These are phyloP conservation scores for Sarcophaga subvicina DNA, from an alignment of 2,888 invertebrate genomes.

Conservation along the genomic window DNA sequence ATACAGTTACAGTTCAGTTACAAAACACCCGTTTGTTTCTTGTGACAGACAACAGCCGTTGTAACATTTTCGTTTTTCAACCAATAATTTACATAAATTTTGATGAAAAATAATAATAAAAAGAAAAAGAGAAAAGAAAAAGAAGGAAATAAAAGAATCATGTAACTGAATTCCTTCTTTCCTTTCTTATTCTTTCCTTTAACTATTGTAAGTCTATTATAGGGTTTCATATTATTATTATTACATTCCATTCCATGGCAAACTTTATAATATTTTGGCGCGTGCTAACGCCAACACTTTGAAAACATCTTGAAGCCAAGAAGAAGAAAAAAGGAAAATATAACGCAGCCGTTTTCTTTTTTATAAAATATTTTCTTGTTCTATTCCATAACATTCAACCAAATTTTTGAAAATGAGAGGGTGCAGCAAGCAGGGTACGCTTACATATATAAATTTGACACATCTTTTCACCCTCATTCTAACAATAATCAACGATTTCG, in stretches of 20 bases:
- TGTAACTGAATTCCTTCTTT: neutral
- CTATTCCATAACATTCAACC: conserved; percentile 33
- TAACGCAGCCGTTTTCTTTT: conserved; percentile 50
- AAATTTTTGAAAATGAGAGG: conserved; percentile 41
- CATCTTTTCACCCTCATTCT: conserved; percentile 66
- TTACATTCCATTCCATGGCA: conserved; percentile 3
- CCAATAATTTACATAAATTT: conserved; percentile 58
- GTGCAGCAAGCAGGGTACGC: conserved; percentile 35
- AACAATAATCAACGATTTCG: conserved; percentile 49
- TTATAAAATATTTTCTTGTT: neutral
- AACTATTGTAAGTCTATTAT: conserved; percentile 19
- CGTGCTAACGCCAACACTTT: conserved; percentile 66
- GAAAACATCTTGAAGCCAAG: conserved; percentile 54
- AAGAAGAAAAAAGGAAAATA: neutral
- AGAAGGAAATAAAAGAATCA: neutral
- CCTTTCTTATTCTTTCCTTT: neutral
- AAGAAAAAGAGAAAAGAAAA: neutral
- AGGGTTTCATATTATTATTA: neutral
- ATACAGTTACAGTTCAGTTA: neutral
- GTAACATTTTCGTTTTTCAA: conserved; percentile 26
- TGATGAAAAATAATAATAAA: neutral
- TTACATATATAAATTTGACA: conserved; percentile 51
- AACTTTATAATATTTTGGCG: conserved; percentile 53
- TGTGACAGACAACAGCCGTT: conserved; percentile 34
- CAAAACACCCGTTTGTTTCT: conserved; percentile 31